phyloP scores from a whole-genome alignment of 1,140 invertebrate species.

The Laupala kohalensis region DNA sequence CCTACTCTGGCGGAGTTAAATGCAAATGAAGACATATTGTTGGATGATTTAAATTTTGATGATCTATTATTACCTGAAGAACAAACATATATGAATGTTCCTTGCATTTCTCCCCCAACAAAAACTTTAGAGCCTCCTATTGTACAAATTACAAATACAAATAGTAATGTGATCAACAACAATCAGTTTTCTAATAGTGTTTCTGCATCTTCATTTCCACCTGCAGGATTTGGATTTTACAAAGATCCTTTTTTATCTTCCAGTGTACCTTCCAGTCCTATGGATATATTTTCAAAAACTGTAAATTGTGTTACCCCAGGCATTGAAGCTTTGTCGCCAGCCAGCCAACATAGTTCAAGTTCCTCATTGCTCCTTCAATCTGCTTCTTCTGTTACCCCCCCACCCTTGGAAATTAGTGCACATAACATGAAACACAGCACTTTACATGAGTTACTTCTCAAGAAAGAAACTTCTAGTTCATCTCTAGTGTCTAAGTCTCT shows the following conservation, averaged over 20 bases:
- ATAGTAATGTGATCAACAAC: constrained; percentile 14
- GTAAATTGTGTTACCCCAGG: neutral
- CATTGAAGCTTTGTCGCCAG: constrained; percentile 35
- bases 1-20: constrained; percentile 79
- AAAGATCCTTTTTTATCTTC: constrained; percentile 22
- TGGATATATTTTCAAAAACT: constrained; percentile 23
- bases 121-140: constrained; percentile 10
- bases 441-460: constrained; percentile 52
- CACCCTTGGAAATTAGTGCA: constrained; percentile 16
- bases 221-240: constrained; percentile 23
- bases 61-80: constrained; percentile 64
- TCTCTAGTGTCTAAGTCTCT: constrained; percentile 37
- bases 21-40: constrained; percentile 64
- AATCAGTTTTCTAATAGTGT: constrained; percentile 5
- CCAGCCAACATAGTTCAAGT: constrained; percentile 38
- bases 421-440: constrained; percentile 31
- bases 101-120: constrained; percentile 3
- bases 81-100: constrained; percentile 26
- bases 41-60: constrained; percentile 74
- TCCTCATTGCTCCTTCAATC: constrained; percentile 27
- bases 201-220: constrained; percentile 24
- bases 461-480: constrained; percentile 33
- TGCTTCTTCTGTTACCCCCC: constrained; percentile 30
- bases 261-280: constrained; percentile 27
- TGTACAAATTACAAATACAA: constrained; percentile 14